phyloP scores from a whole-genome alignment of 2,797 vertebrate genomes.

The Malacoraja senta region DNA sequence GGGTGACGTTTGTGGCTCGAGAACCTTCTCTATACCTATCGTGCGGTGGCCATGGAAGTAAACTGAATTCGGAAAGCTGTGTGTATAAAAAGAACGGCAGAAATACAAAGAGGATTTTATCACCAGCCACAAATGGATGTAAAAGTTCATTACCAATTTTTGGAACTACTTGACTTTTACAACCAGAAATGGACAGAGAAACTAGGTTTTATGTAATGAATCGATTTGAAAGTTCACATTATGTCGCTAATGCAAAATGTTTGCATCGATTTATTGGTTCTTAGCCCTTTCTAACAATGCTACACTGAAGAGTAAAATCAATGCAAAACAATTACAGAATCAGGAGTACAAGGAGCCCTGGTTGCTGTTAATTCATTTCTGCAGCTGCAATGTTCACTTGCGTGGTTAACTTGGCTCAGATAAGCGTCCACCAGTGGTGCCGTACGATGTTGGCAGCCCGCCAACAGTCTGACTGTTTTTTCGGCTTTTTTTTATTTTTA shows the following conservation, averaged over 20 bases:
- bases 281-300: neutral
- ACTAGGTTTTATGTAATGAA: neutral
- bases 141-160: constrained; percentile 19
- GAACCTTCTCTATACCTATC: no score
- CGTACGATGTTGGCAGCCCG: no score
- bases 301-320: constrained; percentile 25
- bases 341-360: neutral
- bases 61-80: no score
- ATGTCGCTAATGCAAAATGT: constrained; percentile 12
- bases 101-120: neutral
- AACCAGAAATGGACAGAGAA: neutral
- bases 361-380: neutral
- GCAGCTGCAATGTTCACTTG: neutral
- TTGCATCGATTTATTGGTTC: constrained; percentile 4
- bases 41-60: no score
- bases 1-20: no score
- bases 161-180: neutral
- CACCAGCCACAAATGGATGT: neutral
- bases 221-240: neutral
- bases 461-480: no score
- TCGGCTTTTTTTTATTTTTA: no score
- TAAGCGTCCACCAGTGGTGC: no score
- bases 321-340: neutral
- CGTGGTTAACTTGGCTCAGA: neutral
- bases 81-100: no score